phyloP scores from a whole-genome alignment of 2,888 invertebrate species.

The Desoria tigrina region DNA sequence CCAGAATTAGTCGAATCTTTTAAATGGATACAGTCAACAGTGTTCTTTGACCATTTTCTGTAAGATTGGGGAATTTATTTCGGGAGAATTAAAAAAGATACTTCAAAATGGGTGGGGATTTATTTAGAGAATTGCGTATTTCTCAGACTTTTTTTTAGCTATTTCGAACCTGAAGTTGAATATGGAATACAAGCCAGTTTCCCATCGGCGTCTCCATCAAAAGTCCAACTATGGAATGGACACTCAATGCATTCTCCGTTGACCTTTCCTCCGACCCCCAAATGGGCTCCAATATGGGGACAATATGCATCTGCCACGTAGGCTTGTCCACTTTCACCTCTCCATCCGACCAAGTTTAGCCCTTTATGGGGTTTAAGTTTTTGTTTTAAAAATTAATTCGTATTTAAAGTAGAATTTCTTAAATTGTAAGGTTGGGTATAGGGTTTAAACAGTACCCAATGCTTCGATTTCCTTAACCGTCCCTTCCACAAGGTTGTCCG shows the following conservation, averaged over 20 bases:
- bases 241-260: constrained; percentile 73
- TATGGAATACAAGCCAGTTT: constrained; percentile 74
- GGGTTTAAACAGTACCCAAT: constrained; percentile 61
- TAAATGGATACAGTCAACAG: too few species aligned
- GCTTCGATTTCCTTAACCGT: constrained; percentile 66
- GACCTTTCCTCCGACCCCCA: constrained; percentile 71
- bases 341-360: constrained; percentile 23
- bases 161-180: constrained; percentile 55
- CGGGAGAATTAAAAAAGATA: not conserved
- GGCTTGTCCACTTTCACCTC: constrained; percentile 65
- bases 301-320: constrained; percentile 81
- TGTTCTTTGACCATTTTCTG: too few species aligned
- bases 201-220: constrained; percentile 69
- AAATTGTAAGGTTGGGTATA: too few species aligned
- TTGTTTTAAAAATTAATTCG: not conserved
- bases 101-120: too few species aligned
- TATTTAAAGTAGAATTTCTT: not conserved
- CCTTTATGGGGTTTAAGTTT: not conserved
- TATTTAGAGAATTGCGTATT: too few species aligned
- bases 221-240: constrained; percentile 86
- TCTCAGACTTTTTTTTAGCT: too few species aligned
- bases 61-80: too few species aligned
- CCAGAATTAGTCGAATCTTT: too few species aligned
- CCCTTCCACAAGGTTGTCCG: constrained; percentile 62
- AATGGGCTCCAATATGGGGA: constrained; percentile 83